Conservation (phyloP, 2,888 invertebrate species). For the Tinea trinotella region DNA sequence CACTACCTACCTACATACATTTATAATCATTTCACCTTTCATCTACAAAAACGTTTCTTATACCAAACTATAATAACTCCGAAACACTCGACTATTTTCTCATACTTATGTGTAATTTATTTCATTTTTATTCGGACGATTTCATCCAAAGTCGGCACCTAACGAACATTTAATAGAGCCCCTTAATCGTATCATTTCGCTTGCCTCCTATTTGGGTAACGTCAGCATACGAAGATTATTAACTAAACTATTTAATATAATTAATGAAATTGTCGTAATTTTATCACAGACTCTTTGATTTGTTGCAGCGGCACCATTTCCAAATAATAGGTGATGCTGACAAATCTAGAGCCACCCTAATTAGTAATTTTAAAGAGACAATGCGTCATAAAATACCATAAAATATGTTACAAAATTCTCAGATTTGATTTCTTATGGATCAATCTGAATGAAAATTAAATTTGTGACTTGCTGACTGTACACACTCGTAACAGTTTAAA, state of each 20-base stretch:
- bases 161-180: slow-evolving; percentile 51
- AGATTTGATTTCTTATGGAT: too few relatives aligned
- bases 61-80: not conserved
- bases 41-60: not conserved
- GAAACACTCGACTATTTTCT: slow-evolving; percentile 26
- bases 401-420: too few relatives aligned
- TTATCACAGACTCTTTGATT: too few relatives aligned
- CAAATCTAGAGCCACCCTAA: too few relatives aligned
- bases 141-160: slow-evolving; percentile 25
- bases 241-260: too few relatives aligned
- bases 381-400: too few relatives aligned
- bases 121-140: slow-evolving; percentile 18
- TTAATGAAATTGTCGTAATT: too few relatives aligned
- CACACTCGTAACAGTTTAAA: not conserved
- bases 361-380: too few relatives aligned
- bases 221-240: slow-evolving; percentile 10
- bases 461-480: not conserved
- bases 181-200: slow-evolving; percentile 36
- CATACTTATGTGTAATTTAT: slow-evolving; percentile 29
- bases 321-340: too few relatives aligned
- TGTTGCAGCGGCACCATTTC: too few relatives aligned
- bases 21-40: too few relatives aligned
- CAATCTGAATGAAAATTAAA: not conserved
- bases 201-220: slow-evolving; percentile 16
- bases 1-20: too few relatives aligned